Evolutionary conservation across 2,797 vertebrate species (phyloP).

Genomic region (Bradypodion pumilum): DNA sequence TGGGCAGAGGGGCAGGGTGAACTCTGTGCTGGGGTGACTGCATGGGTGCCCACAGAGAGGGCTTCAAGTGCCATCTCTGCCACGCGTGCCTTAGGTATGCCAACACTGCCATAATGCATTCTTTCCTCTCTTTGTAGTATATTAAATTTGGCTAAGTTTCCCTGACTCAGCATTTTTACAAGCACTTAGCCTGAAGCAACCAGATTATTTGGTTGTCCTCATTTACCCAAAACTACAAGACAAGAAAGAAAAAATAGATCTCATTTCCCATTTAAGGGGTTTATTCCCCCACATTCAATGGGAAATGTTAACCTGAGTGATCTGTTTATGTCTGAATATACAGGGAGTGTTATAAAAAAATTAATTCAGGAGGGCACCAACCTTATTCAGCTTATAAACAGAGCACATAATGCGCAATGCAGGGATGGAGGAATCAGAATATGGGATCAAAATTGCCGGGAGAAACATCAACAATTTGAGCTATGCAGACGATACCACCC

Average conservation of each 20-base stretch:
- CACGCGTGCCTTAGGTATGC: too few species aligned
- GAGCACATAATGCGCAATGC: too few species aligned
- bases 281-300: neutral
- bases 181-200: neutral
- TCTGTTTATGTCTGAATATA: neutral
- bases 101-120: too few species aligned
- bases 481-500: too few species aligned
- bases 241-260: neutral
- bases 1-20: too few species aligned
- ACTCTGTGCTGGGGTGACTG: too few species aligned
- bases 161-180: neutral
- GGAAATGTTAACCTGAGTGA: neutral
- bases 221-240: neutral
- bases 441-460: too few species aligned
- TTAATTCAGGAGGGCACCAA: neutral
- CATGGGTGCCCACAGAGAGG: too few species aligned
- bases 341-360: constrained; percentile 10
- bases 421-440: too few species aligned
- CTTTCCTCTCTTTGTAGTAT: neutral
- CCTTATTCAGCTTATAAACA: too few species aligned
- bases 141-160: neutral
- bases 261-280: neutral
- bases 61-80: too few species aligned
- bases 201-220: neutral
- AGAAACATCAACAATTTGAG: too few species aligned